Evolutionary conservation across 2,797 vertebrate species (phyloP).

Genomic region (Ceryle rudis): DNA sequence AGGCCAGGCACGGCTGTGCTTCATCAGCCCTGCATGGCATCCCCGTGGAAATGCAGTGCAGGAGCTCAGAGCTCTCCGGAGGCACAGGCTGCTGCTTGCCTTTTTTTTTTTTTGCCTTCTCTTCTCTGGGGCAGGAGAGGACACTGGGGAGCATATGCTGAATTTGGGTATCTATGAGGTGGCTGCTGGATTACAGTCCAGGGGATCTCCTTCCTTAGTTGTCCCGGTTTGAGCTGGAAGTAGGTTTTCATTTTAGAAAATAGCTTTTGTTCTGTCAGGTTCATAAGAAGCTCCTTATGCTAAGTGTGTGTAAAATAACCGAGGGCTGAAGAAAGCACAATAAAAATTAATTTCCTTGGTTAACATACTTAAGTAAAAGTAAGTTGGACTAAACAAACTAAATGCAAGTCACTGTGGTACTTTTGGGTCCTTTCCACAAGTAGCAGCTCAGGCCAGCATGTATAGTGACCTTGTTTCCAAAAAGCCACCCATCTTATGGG

Average conservation of each 20-base stretch:
- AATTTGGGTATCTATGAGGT: background rate
- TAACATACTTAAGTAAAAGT: background rate
- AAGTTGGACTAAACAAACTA: background rate
- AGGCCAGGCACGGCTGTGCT: background rate
- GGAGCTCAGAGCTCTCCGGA: background rate
- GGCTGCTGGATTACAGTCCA: background rate
- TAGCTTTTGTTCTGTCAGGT: background rate
- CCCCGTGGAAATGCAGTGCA: background rate
- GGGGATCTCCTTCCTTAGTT: background rate
- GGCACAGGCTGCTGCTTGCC: background rate
- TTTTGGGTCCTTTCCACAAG: background rate
- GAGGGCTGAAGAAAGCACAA: background rate
- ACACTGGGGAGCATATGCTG: background rate
- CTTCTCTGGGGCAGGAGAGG: background rate
- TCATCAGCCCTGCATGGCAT: background rate
- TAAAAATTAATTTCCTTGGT: background rate
- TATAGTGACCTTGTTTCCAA: background rate
- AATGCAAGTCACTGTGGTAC: background rate
- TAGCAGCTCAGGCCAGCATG: background rate
- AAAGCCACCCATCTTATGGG: background rate
- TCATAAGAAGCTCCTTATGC: background rate
- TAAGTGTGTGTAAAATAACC: background rate
- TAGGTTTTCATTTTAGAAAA: background rate
- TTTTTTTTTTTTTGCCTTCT: background rate
- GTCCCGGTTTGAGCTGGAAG: background rate